Conservation (phyloP, 2,888 invertebrate species). For the Dolichopus griseipennis region DNA sequence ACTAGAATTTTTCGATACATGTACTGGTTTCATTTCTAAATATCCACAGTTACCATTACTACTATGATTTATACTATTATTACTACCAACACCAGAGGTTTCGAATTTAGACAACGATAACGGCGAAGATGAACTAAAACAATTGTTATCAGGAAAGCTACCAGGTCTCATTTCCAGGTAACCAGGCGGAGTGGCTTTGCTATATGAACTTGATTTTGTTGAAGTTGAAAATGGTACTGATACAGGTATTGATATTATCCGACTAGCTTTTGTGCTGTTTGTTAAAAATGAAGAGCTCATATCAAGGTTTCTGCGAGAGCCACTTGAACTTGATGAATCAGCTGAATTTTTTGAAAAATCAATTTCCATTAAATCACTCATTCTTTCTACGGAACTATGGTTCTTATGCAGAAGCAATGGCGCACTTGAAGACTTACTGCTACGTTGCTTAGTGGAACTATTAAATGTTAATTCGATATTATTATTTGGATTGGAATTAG, state of each 20-base stretch:
- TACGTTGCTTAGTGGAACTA: constrained; percentile 24
- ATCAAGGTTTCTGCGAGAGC: constrained; percentile 6
- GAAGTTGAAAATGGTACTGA: constrained; percentile 20
- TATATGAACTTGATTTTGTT: neutral
- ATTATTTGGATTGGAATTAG: constrained; percentile 26
- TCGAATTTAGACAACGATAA: constrained; percentile 21
- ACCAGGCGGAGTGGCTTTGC: constrained; percentile 32
- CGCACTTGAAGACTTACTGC: constrained; percentile 58
- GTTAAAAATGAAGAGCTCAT: constrained; percentile 17
- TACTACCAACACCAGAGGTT: constrained; percentile 17
- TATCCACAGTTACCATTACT: constrained; percentile 31
- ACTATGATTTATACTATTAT: constrained; percentile 17
- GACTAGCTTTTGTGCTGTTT: constrained; percentile 18
- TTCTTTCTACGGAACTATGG: constrained; percentile 51
- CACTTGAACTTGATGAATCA: constrained; percentile 24
- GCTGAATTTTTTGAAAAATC: constrained; percentile 51
- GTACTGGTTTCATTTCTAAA: constrained; percentile 44
- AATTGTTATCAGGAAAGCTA: constrained; percentile 27
- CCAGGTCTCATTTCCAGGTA: constrained; percentile 56
- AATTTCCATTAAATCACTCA: constrained; percentile 77
- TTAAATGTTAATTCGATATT: constrained; percentile 24
- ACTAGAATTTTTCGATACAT: constrained; percentile 23
- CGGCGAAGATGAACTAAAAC: constrained; percentile 13
- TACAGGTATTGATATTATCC: constrained; percentile 21
- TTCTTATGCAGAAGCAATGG: constrained; percentile 50